Evolutionary conservation across 2,888 invertebrate genomes (phyloP), one percentile per base, ranked within the genome.

Genomic region (Drosophila cracens): DNA sequence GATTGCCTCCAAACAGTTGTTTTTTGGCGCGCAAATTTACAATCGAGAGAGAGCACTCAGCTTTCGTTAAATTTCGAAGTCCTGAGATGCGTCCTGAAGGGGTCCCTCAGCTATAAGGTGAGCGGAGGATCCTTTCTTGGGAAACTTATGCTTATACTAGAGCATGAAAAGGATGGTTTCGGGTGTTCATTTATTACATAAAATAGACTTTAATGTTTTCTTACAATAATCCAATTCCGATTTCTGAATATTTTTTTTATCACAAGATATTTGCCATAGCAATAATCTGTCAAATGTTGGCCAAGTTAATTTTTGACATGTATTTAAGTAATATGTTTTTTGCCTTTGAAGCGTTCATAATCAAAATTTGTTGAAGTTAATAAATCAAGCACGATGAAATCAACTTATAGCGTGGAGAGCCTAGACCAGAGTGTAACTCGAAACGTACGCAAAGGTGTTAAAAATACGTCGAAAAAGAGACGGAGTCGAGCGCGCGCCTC

Each of bases 21-120:
- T 16, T 89, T 87, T 85, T 87, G 89, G 84, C 89, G 87, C 89
- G 77, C 74, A 90, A 83, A 70, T n/a, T 16, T 6, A 4, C 11
- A n/a, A 10, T 16, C 8, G 29, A 48, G n/a, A 38, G 54, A 34
- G 60, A 40, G 5, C 53, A 34, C 51, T 36, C 21, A 10, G 7
- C 21, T 51, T 73, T 78, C 88, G 81, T 82, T 57, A 52, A 81
- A 73, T 73, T 79, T 49, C 40, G 29, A 36, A 38, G 7, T 11
- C 34, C 54, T 59, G 58, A 29, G 65, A 66, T 76, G 69, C 16
- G 21, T 52, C 4, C 27, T 29, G 7, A 11, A 40, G 16, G n/a
- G 56, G 18, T 53, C 33, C 33, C 16, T 53, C 6, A 27, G 27
- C 33, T 53, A 21, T 16, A 5, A 21, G 34, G 8, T 34, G n/a